Conservation (phyloP, 2,888 invertebrate genomes). For the Blera fallax region DNA sequence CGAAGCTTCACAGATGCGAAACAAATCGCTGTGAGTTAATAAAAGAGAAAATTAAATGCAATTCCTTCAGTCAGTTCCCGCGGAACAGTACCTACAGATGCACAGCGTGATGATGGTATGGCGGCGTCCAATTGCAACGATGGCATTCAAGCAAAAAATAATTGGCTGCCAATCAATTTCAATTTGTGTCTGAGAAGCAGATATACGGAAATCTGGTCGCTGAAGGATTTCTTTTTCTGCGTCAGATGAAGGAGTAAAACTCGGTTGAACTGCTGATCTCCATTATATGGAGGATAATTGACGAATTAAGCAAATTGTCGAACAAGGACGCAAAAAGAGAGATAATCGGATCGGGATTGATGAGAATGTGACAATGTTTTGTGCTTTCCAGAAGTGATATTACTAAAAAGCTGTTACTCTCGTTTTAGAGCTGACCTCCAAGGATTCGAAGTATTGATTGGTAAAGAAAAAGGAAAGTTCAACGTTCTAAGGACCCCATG, state of each 20-base stretch:
- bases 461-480: no score
- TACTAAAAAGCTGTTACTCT: no score
- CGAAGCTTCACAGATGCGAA: slow-evolving; percentile 9
- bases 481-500: not conserved
- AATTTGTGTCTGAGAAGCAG: slow-evolving; percentile 39
- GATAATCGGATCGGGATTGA: slow-evolving; percentile 33
- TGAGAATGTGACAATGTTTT: not conserved
- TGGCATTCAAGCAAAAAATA: slow-evolving; percentile 31
- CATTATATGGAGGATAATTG: slow-evolving; percentile 34
- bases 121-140: not conserved
- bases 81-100: not conserved
- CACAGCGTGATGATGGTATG: not conserved
- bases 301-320: slow-evolving; percentile 42
- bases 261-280: slow-evolving; percentile 34
- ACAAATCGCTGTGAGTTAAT: slow-evolving; percentile 32
- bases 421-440: not conserved
- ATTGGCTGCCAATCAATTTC: slow-evolving; percentile 62
- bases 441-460: no score
- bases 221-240: not conserved
- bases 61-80: slow-evolving; percentile 5
- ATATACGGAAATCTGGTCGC: slow-evolving; percentile 22
- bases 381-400: not conserved
- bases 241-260: not conserved
- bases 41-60: slow-evolving; percentile 47
- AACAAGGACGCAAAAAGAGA: slow-evolving; percentile 3